Evolutionary conservation across 2,113 vertebrate genomes (phyloP), one percentile per base, ranked within the genome.

Genomic region (Semicossyphus pulcher): DNA sequence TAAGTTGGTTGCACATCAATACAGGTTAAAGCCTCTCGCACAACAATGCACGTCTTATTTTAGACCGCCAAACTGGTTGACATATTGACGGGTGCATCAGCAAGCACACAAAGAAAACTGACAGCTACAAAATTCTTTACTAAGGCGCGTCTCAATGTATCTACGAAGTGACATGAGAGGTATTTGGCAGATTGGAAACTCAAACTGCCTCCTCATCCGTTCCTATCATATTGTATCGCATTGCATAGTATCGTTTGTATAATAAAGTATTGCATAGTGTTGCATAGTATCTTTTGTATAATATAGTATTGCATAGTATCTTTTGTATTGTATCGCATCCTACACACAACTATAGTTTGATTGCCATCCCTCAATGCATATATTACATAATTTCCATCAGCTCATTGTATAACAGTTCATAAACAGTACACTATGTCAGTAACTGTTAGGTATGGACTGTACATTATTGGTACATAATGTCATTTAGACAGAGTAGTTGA

Each of bases 121-220:
- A 44, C 41, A 44, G 41, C 41, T 44, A n/a, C 18, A 44, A 44
- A 44, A 1, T 14, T 44, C n/a, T 44, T 20, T 20, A 44, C 41
- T 8, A 44, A 1, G 41, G 2, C 7, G n/a, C n/a, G n/a, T 44
- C 16, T 44, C 29, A 25, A 23, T 14, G 12, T 48, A 26, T 52
- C 37, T 44, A 28, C 42, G 18, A 7, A 29, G 21, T 20, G 25
- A 32, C 28, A 59, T 42, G 10, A 32, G 42, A 39, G 44, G 21
- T 6, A 58, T 48, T 72, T 51, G 21, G 21, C 23, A 23, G 68
- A 23, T 20, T 6, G 14, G 25, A 83, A 74, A 65, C 26, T 67
- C 28, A 1, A n/a, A 39, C 32, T 48, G 39, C 63, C 75, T 64
- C 53, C 44, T 80, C 25, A 63, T 80, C 54, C 34, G n/a, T n/a